Percentiles rank a stretch among this genome's conserved stretches.
Conservation (phyloP, 2,113 vertebrate species). For the Dunckerocampus dactyliophorus region DNA sequence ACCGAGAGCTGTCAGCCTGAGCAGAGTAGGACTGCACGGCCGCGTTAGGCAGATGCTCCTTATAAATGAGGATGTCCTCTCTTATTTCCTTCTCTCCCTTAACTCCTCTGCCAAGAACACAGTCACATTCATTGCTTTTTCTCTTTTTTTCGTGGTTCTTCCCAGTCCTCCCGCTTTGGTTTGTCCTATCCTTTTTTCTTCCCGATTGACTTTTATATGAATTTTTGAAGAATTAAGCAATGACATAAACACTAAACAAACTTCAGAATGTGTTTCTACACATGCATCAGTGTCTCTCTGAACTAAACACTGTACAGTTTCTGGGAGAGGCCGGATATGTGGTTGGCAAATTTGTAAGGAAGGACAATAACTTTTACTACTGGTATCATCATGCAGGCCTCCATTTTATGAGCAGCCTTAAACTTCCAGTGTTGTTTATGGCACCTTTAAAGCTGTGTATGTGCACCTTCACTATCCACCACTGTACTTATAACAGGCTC, state of each 20-base stretch:
- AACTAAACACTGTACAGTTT: no score
- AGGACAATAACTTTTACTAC: slow-evolving; percentile 6
- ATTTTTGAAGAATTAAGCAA: no score
- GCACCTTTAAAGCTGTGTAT: neutral
- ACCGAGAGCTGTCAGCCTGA: slow-evolving; percentile 26
- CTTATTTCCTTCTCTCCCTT: slow-evolving; percentile 40
- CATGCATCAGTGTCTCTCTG: no score
- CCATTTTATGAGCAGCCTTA: neutral
- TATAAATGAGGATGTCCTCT: slow-evolving; percentile 61
- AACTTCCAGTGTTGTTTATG: slow-evolving; percentile 2
- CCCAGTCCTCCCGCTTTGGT: neutral
- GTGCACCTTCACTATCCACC: neutral
- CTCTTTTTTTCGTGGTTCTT: neutral
- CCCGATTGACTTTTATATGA: no score
- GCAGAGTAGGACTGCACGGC: slow-evolving; percentile 32
- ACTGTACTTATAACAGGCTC: neutral
- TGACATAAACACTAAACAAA: no score
- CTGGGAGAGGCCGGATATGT: no score
- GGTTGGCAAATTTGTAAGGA: slow-evolving; percentile 6
- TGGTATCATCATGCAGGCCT: neutral
- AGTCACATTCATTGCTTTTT: slow-evolving; percentile 12
- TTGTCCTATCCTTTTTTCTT: slow-evolving; percentile 20
- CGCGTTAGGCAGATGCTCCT: slow-evolving; percentile 45
- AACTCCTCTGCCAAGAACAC: slow-evolving; percentile 10
- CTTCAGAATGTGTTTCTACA: no score